Percentiles rank a stretch among this genome's conserved stretches.
Evolutionary conservation across 2,888 invertebrate species (phyloP).

Genomic region (Drosophila koepferae): DNA sequence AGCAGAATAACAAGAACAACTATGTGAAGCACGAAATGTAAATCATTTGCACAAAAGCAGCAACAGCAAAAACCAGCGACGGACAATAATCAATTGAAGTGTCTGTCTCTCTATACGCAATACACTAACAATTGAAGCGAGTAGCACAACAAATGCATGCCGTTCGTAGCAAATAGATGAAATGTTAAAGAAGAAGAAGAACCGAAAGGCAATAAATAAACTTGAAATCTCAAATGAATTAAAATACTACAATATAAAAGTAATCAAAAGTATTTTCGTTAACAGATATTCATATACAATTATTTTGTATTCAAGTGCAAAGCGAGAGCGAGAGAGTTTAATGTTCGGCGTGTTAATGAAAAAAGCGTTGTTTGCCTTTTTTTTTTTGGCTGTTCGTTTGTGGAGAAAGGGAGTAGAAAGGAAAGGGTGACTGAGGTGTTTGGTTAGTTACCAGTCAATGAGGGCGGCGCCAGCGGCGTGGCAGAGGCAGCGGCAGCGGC

Average conservation of each 20-base stretch:
- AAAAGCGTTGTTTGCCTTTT: slow-evolving; percentile 30
- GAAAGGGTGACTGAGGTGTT: slow-evolving; percentile 50
- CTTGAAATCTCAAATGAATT: neutral
- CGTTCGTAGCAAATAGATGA: neutral
- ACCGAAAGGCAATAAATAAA: too few relatives aligned
- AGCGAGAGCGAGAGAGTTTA: slow-evolving; percentile 35
- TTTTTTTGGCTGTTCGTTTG: slow-evolving; percentile 47
- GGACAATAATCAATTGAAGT: slow-evolving; percentile 77
- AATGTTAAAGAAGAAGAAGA: neutral
- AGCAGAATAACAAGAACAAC: slow-evolving; percentile 44
- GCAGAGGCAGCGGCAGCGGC: slow-evolving; percentile 14
- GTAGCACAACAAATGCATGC: neutral
- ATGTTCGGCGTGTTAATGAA: slow-evolving; percentile 23
- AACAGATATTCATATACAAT: too few relatives aligned
- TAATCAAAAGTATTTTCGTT: neutral
- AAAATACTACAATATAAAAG: neutral
- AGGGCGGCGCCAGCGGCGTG: slow-evolving; percentile 26
- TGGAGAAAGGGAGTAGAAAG: slow-evolving; percentile 8
- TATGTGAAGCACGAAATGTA: slow-evolving; percentile 64
- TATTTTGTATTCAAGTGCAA: neutral
- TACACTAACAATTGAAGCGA: slow-evolving; percentile 29
- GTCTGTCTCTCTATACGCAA: slow-evolving; percentile 60
- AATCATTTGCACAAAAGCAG: slow-evolving; percentile 65
- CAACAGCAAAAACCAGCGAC: slow-evolving; percentile 48
- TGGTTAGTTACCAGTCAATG: slow-evolving; percentile 66